These are phyloP conservation scores for Elgaria multicarinata DNA, from an alignment of 2,113 vertebrate species.

Conservation along the genomic window DNA sequence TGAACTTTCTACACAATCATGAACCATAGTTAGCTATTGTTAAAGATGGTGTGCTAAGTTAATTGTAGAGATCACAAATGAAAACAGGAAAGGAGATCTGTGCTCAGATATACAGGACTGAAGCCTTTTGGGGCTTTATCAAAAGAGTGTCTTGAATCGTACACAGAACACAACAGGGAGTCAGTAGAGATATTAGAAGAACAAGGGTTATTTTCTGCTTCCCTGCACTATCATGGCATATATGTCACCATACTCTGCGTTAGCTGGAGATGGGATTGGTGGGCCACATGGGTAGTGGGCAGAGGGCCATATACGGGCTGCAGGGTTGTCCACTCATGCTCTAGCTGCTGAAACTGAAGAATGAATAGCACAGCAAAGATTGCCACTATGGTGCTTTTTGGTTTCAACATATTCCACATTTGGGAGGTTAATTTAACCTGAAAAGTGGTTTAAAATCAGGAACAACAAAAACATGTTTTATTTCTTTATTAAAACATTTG, in stretches of 20 bases:
- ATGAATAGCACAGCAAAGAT: background rate
- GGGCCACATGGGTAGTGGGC: too few species aligned
- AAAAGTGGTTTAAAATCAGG: background rate
- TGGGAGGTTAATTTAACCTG: background rate
- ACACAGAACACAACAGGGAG: background rate
- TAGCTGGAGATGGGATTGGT: too few species aligned
- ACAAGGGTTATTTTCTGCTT: background rate
- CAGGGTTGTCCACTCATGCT: background rate
- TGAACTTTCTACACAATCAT: background rate
- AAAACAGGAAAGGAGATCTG: background rate
- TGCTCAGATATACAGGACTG: background rate
- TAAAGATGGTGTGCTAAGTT: background rate
- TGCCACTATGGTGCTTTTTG: background rate
- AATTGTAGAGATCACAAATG: background rate
- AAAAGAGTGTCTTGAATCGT: background rate
- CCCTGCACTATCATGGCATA: background rate
- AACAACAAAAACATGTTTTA: background rate
- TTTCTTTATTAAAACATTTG: too few species aligned
- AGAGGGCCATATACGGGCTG: too few species aligned
- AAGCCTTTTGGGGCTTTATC: background rate
- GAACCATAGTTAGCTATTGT: background rate
- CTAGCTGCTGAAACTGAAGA: background rate
- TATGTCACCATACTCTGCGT: background rate
- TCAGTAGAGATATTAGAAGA: background rate
- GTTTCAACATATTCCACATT: background rate